Evolutionary conservation across 2,888 invertebrate species (phyloP), one percentile per base, ranked within the genome.

Genomic region (Mesochorus sp.): DNA sequence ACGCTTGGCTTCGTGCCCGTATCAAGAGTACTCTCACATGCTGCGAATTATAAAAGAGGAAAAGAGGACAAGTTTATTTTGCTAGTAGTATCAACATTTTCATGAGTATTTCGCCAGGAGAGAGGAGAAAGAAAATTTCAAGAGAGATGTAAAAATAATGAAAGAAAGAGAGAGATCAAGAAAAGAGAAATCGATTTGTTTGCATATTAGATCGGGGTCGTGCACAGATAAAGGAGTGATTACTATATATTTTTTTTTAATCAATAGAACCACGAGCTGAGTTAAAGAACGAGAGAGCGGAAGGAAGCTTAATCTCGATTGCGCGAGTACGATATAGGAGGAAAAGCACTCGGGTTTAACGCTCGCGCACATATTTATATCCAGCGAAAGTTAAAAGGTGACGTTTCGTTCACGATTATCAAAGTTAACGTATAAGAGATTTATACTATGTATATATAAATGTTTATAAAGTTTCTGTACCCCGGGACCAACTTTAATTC

Each of bases 371-470:
- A 49, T 17, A 51, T 51, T 14, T 31, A 67, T 31, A 14, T 70
- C 68, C 62, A 78, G 73, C 68, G 77, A 78, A 77, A 78, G 73
- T 78, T 73, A 64, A 76, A 71, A 76, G 75, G 71, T 76, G 68
- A 75, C 70, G 24, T 24, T n/a, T 51, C 53, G 61, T 71, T 76
- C 75, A 59, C 57, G 59, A 49, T 59, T 77, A 49, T 34, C 3
- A 51, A 42, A 53, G 44, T 72, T n/a, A n/a, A 17, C 59, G 44
- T 37, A 34, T n/a, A 39, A 31, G 51, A 24, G 21, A 37, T 17
- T 14, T 31, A 19, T 31, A 34, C 31, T 14, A 28, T 59, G 47
- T 59, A 10, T 24, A 14, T 6, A 24, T 34, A 31, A 28, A 64
- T 19, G 34, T 64, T 47, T 49, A 49, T 31, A 64, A 8, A 12